Evolutionary conservation across 2,888 invertebrate genomes (phyloP), one percentile per base, ranked within the genome.

Genomic region (Sepiola atlantica): DNA sequence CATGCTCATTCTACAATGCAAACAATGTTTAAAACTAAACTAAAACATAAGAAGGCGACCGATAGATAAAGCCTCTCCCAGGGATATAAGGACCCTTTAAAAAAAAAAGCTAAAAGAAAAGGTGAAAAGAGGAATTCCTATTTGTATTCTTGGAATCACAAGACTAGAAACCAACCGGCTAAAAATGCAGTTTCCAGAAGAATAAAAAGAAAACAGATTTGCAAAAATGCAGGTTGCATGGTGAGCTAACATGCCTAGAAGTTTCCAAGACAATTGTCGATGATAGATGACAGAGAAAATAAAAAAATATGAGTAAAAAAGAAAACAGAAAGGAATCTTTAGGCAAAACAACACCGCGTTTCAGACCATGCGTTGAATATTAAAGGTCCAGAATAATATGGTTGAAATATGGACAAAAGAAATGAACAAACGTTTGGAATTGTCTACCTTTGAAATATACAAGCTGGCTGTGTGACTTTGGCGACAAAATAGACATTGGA

Each of bases 341-440:
- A 77, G 77, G 77, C 77, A 77, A 77, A 77, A 77, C 14, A n/a
- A 77, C 77, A 77, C 77, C n/a, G 14, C 32, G 45, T 77, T 16
- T 77, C 77, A 77, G 16, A 77, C n/a, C 77, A 77, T 77, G n/a
- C n/a, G 77, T 32, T n/a, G 77, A 77, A 77, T 77, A 77, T 77
- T 77, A 77, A 45, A 77, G 77, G 16, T 32, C 14, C 77, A 32
- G 77, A n/a, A 16, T 16, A 77, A 77, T 77, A n/a, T 77, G 77
- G n/a, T 77, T 77, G n/a, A n/a, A 77, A 77, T 77, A 77, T 77
- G 77, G n/a, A 77, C 77, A 77, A 77, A 77, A 77, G 77, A 77
- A 77, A 77, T 77, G n/a, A 77, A 77, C 77, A 77, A 77, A n/a
- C 16, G n/a, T 77, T 77, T 12, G 28, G 28, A 77, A 77, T 77